Conservation (phyloP, 2,888 invertebrate species). For the Acanthoscelides obtectus region DNA sequence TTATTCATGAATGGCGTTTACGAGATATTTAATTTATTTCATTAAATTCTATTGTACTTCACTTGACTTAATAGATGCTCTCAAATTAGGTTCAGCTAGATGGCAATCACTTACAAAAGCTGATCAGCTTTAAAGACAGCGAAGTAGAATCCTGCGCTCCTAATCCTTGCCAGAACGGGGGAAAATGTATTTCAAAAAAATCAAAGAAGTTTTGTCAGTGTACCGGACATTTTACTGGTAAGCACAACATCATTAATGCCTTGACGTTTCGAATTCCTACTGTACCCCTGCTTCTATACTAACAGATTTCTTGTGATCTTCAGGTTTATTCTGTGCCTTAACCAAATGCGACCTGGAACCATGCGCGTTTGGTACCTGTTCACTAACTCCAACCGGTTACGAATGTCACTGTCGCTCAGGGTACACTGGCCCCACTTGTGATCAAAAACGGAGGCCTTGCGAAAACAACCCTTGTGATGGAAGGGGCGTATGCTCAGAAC, state of each 20-base stretch:
- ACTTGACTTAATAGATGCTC: too few relatives aligned
- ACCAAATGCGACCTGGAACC: constrained; percentile 71
- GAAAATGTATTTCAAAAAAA: constrained; percentile 60
- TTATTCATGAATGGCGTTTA: too few relatives aligned
- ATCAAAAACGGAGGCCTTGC: constrained; percentile 65
- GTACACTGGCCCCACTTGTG: constrained; percentile 64
- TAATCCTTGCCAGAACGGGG: constrained; percentile 68
- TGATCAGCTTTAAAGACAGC: constrained; percentile 56
- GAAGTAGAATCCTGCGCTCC: constrained; percentile 65
- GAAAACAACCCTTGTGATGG: constrained; percentile 70
- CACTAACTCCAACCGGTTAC: constrained; percentile 50
- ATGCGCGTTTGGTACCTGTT: constrained; percentile 63
- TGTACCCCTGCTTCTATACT: too few relatives aligned
- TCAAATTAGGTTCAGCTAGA: constrained; percentile 56
- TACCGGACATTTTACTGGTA: constrained; percentile 68
- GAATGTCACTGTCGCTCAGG: constrained; percentile 65
- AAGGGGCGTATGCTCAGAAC: constrained; percentile 67
- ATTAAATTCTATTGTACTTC: too few relatives aligned
- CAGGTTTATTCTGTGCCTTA: constrained; percentile 71
- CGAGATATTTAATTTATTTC: too few relatives aligned
- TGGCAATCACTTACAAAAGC: constrained; percentile 60
- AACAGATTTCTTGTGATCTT: constrained; percentile 3
- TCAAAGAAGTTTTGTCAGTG: constrained; percentile 63
- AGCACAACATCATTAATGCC: constrained; percentile 27
- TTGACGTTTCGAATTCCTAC: too few relatives aligned